A percentile compares a stretch with the other conserved stretches of the same genome.
phyloP scores from a whole-genome alignment of 2,888 invertebrate genomes.

The Polia nebulosa region DNA sequence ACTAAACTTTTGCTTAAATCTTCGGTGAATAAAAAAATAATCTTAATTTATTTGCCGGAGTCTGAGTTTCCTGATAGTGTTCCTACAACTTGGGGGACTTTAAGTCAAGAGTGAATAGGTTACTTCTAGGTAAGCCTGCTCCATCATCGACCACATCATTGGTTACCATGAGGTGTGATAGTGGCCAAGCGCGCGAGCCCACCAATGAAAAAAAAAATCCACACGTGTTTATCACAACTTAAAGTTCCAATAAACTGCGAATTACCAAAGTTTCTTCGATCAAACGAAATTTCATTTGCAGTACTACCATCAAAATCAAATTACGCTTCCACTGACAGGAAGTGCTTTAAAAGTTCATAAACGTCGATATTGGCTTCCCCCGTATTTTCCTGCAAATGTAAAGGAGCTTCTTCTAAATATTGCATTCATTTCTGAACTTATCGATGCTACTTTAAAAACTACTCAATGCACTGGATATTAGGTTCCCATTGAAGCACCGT shows the following conservation, averaged over 20 bases:
- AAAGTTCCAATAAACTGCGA: not conserved
- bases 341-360: slow-evolving; percentile 31
- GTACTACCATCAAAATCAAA: slow-evolving; percentile 26
- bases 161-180: no score
- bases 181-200: no score
- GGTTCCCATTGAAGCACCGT: slow-evolving; percentile 41
- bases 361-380: not conserved
- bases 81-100: no score
- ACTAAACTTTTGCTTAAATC: not conserved
- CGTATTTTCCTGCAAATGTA: slow-evolving; percentile 16
- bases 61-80: no score
- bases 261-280: not conserved
- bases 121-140: no score
- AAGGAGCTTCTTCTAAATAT: slow-evolving; percentile 54
- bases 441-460: slow-evolving; percentile 60
- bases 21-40: not conserved
- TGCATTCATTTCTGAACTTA: slow-evolving; percentile 57
- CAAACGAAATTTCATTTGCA: not conserved
- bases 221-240: no score
- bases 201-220: no score
- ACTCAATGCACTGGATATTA: slow-evolving; percentile 53
- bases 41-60: no score
- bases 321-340: not conserved
- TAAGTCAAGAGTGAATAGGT: no score
- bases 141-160: no score